phyloP scores from a whole-genome alignment of 2,113 vertebrate species.

The Sylvilagus bachmani region DNA sequence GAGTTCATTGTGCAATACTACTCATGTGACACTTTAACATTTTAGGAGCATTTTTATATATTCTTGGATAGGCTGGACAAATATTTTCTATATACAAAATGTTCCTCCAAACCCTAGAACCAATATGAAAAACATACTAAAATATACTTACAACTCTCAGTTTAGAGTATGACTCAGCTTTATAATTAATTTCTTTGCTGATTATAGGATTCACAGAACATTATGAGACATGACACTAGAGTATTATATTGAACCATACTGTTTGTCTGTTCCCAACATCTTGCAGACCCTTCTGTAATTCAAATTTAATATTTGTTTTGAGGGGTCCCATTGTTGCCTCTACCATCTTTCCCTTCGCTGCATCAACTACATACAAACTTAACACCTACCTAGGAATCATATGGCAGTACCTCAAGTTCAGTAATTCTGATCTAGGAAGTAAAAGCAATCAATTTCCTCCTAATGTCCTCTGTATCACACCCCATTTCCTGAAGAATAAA shows the following conservation, averaged over 20 bases:
- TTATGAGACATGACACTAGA: constrained; percentile 16
- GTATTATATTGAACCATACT: neutral
- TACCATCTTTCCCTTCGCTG: neutral
- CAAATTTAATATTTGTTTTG: neutral
- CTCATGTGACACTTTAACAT: constrained; percentile 14
- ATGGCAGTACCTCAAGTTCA: neutral
- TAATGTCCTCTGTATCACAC: neutral
- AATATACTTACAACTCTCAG: neutral
- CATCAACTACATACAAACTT: neutral
- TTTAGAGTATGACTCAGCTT: neutral
- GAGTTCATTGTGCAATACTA: constrained; percentile 13
- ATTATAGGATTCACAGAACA: neutral
- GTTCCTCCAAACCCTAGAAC: neutral
- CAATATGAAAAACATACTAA: neutral
- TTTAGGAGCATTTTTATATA: constrained; percentile 23
- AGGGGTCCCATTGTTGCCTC: neutral
- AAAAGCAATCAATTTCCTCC: neutral
- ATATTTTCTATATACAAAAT: neutral
- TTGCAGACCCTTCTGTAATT: neutral
- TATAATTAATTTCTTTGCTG: constrained; percentile 24
- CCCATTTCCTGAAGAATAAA: neutral
- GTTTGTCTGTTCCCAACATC: neutral
- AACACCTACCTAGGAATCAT: neutral
- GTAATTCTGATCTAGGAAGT: neutral
- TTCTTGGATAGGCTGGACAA: neutral